A percentile compares a stretch with the other conserved stretches of the same genome.
These are phyloP conservation scores for Florisuga fusca DNA, from an alignment of 2,797 vertebrate genomes.

Conservation along the genomic window DNA sequence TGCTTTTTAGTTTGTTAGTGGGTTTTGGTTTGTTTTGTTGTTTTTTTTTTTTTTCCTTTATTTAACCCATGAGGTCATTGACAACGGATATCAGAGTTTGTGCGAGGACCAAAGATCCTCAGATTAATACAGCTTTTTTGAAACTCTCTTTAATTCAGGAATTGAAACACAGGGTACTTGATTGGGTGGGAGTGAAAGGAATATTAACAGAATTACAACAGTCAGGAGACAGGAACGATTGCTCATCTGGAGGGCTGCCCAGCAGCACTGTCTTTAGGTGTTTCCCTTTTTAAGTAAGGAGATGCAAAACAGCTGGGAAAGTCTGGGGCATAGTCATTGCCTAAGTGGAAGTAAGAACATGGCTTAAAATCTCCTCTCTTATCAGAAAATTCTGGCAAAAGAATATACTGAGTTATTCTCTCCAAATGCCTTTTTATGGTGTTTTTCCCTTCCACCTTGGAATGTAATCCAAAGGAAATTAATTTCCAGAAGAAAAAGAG, in stretches of 20 bases:
- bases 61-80: not conserved
- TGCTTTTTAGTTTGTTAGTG: not conserved
- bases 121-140: not conserved
- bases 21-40: too few species aligned
- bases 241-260: not conserved
- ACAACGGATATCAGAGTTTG: not conserved
- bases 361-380: not conserved
- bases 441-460: not conserved
- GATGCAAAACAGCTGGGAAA: not conserved
- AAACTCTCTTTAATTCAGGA: not conserved
- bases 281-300: not conserved
- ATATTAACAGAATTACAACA: not conserved
- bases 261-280: not conserved
- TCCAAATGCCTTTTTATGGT: not conserved
- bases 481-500: not conserved
- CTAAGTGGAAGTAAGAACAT: not conserved
- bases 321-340: not conserved
- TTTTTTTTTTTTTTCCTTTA: not conserved
- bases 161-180: not conserved
- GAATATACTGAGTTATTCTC: not conserved
- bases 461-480: not conserved
- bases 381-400: not conserved
- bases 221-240: not conserved
- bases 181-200: not conserved
- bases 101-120: not conserved